These are phyloP conservation scores for Phainopepla nitens DNA, from an alignment of 2,113 vertebrate genomes.

Conservation along the genomic window DNA sequence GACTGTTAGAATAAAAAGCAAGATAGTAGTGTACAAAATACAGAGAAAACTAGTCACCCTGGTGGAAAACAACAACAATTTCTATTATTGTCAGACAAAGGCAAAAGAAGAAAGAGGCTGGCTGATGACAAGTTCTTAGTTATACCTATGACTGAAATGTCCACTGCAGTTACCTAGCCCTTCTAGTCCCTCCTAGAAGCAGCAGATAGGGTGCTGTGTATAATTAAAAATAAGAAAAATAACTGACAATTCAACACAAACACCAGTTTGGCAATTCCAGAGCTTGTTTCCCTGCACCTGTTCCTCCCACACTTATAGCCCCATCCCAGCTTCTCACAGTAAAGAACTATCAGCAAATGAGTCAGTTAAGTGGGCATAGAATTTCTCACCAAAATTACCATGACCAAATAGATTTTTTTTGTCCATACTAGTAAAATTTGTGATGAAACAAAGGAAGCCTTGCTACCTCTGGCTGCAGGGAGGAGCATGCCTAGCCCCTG, in stretches of 20 bases:
- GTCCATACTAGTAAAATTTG: neutral
- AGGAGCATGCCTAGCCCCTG: neutral
- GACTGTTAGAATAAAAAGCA: neutral
- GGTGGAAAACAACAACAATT: neutral
- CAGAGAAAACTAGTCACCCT: neutral
- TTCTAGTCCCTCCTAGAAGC: neutral
- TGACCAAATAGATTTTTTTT: neutral
- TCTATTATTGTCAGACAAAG: neutral
- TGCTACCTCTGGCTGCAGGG: neutral
- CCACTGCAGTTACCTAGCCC: neutral
- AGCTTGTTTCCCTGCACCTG: neutral
- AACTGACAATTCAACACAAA: neutral
- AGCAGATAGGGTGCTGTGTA: neutral
- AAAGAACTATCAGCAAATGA: neutral
- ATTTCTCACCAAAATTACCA: neutral
- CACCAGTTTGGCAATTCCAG: neutral
- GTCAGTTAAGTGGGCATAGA: neutral
- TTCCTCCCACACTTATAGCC: neutral
- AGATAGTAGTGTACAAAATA: neutral
- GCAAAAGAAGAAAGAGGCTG: neutral
- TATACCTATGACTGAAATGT: neutral
- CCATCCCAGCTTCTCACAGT: neutral
- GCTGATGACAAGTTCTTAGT: neutral
- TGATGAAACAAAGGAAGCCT: neutral
- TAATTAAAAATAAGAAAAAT: neutral